Evolutionary conservation across 2,113 vertebrate species (phyloP), one percentile per base, ranked within the genome.

Genomic region (Zosterops japonicus): DNA sequence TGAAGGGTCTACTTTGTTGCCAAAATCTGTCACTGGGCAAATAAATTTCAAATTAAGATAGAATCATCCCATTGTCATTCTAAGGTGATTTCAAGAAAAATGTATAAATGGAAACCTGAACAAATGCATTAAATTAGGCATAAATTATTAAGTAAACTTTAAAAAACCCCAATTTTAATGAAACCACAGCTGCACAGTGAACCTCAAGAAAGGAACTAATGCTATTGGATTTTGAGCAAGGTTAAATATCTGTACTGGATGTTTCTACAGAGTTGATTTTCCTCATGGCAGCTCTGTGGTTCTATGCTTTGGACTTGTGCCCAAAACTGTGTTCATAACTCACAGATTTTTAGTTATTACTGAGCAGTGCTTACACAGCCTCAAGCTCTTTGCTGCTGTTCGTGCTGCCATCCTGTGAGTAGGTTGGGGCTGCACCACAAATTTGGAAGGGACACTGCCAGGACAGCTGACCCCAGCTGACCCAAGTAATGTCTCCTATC

Each of bases 351-450:
- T n/a, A 70, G 15, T 22, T 55, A 10, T 14, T 41, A 25, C 41
- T 64, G 28, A 69, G 14, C 21, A 74, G 11, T 11, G 8, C 25
- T 78, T 15, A 19, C 33, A 46, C 27, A 70, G 27, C 5, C 3
- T 39, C 23, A 27, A 25, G 35, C 9, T 25, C n/a, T 47, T 17
- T 12, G 42, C 11, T 78, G 33, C 4, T 83, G 23, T 17, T 95
- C 1, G 1, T 3, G 1, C 19, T 11, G 3, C 12, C 4, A 5
- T 6, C 3, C 14, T 6, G 2, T 1, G 1, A 52, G 27, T 0
- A 71, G 42, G 9, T 3, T 80, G 36, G 8, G 41, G 3, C 3
- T 23, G 14, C 29, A 14, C 19, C 35, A 55, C 9, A 6, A 8
- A 7, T 0, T 53, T 31, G 25, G 35, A 67, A 28, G 22, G 6